These are phyloP conservation scores for Ptilorrhoa leucosticta DNA, from an alignment of 2,113 vertebrate species.

Conservation along the genomic window DNA sequence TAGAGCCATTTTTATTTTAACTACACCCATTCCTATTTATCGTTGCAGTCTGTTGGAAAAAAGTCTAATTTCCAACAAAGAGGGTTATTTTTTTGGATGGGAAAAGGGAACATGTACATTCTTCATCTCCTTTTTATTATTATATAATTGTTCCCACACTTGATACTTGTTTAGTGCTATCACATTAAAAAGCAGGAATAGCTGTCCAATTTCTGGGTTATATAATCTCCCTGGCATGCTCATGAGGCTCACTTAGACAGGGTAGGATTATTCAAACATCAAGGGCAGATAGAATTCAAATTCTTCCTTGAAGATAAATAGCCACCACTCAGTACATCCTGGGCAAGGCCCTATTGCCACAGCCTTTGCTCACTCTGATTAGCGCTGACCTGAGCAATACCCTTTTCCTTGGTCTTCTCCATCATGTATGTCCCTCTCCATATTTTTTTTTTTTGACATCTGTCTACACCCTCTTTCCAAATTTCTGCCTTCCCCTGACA, in stretches of 20 bases:
- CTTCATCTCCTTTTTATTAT: slow-evolving; percentile 23
- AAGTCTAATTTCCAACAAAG: not conserved
- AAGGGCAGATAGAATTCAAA: not conserved
- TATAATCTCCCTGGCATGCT: not conserved
- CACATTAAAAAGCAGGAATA: not conserved
- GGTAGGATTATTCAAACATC: not conserved
- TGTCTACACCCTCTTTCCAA: not conserved
- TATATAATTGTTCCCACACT: not conserved
- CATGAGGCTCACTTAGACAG: not conserved
- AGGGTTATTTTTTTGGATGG: not conserved
- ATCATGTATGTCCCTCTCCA: not conserved
- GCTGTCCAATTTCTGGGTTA: not conserved
- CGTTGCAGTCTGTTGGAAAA: not conserved
- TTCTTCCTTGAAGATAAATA: not conserved
- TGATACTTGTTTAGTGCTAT: not conserved
- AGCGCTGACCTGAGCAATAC: not conserved
- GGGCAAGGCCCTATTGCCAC: not conserved
- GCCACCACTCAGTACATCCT: not conserved
- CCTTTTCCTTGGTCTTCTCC: not conserved
- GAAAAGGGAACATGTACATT: not conserved
- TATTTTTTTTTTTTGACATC: too few relatives aligned
- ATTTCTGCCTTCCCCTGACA: not conserved
- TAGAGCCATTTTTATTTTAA: slow-evolving; percentile 21
- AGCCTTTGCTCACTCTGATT: not conserved
- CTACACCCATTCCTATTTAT: not conserved